Base-by-base conservation (phyloP, 2,113 vertebrate species). In the Toxotes jaculatrix region DNA sequence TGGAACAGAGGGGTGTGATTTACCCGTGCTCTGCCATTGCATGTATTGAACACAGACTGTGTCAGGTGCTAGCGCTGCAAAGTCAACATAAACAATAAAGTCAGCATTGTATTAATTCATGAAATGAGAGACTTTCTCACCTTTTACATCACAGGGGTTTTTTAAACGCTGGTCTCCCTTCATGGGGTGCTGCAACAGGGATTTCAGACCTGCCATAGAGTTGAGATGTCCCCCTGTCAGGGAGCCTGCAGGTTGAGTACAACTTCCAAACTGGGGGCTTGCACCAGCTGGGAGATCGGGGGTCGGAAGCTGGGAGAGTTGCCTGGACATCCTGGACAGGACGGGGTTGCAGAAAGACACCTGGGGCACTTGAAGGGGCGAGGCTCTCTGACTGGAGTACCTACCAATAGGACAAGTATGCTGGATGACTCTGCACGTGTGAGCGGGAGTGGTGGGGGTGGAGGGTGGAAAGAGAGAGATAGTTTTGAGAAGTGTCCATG, bases 211-310 rank as follows among this genome's bases (percentile, higher is more conserved):
- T 3, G 92, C 81, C 87, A 94, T 91, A 19, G 95, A 92, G 92
- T 80, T 93, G 61, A 93, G 78, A 63, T 94, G 93, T 19, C 93
- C 90, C 67, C 93, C 94, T 51, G 92, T 93, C 70, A 94, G 79
- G 4, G 92, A 91, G 65, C 88, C 93, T 42, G 88, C 93, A 34
- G 93, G 90, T 82, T 94, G 94, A 67, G 87, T 92, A 51, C 93
- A 94, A 85, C 73, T 92, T 72, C 95, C 94, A 87, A 95, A 95
- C 88, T 95, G 95, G 14, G 95, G 94, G 86, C 94, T 95, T 14
- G 95, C 93, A 10, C 94, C 95, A 13, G 95, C 93, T 59, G 95
- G 94, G 47, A 95, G 90, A 88, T 95, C 95, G n/a, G 95, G 95
- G 87, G 89, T 93, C 47, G 94, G 91, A 64, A 94, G 92, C 93